Evolutionary conservation across 2,888 invertebrate genomes (phyloP), one percentile per base, ranked within the genome.

Genomic region (Aethes cnicana): DNA sequence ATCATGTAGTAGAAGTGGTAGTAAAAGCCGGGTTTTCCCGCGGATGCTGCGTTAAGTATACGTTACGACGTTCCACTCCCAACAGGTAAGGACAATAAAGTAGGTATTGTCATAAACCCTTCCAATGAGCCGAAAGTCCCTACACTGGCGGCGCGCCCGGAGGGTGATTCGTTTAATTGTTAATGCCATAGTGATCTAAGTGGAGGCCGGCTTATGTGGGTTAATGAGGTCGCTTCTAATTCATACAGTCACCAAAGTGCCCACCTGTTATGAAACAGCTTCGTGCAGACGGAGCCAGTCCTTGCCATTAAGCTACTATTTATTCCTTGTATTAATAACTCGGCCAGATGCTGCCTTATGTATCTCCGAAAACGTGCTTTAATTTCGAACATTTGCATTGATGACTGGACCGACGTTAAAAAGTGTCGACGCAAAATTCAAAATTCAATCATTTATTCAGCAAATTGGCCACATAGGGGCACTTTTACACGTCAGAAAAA

Each of bases 141-240:
- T 35, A 28, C 17, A 47, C 43, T 48, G 54, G 55, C 56, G 47
- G 55, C 46, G 54, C 58, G 61, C 63, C 63, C 55, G 59, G 61
- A 66, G 72, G 68, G 73, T 69, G 69, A 77, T 76, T 77, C 77
- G 75, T 81, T 84, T 77, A 78, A 82, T 83, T 81, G 79, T 81
- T 81, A 82, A 83, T 77, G 72, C 74, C 66, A 73, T 73, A 76
- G 74, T 77, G 78, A 81, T 82, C 77, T 79, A 74, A 75, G 71
- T 62, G 62, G 50, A 67, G 66, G 67, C 60, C 56, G 64, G 72
- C 76, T 77, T 75, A 79, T 84, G 72, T 81, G 79, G 83, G 82
- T 83, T 86, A 87, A 87, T 85, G 84, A 83, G 84, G 79, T 77
- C 74, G 64, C 76, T 71, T 73, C 77, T 84, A 84, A 85, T 84